Conservation (phyloP, 2,113 vertebrate genomes). For the Lota lota region DNA sequence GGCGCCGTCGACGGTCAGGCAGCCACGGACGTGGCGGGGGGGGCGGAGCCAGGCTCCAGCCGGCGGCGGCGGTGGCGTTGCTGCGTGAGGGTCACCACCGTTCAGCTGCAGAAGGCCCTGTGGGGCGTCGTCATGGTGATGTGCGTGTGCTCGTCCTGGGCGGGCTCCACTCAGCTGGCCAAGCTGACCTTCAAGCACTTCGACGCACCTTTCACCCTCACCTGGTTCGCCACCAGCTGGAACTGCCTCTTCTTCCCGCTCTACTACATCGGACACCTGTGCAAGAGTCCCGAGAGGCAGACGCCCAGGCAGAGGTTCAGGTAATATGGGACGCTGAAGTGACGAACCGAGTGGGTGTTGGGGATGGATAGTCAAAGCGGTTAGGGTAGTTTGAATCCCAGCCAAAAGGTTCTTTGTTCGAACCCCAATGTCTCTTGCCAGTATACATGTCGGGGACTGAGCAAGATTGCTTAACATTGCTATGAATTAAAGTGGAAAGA, state of each 20-base stretch:
- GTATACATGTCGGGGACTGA: no score
- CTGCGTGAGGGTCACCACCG: constrained; percentile 77
- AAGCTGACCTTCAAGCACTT: constrained; percentile 88
- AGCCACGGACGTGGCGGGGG: constrained; percentile 64
- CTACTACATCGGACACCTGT: constrained; percentile 88
- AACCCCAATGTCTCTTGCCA: no score
- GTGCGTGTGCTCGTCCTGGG: constrained; percentile 93
- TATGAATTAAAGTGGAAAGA: no score
- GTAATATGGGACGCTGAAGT: constrained; percentile 66
- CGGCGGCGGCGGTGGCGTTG: constrained; percentile 57
- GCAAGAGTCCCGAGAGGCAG: constrained; percentile 88
- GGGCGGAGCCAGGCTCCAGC: constrained; percentile 66
- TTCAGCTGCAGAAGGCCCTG: constrained; percentile 79
- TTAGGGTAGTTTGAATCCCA: no score
- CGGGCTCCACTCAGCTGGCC: constrained; percentile 90
- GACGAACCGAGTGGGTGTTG: no score
- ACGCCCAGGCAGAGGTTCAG: constrained; percentile 89
- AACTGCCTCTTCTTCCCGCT: constrained; percentile 95
- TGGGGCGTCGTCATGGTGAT: constrained; percentile 89
- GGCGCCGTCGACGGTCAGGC: constrained; percentile 78
- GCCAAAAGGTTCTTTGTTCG: no score
- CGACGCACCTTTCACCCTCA: constrained; percentile 91
- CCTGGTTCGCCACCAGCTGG: constrained; percentile 96
- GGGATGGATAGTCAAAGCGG: no score
- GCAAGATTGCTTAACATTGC: no score